Base-by-base conservation (phyloP, 2,797 vertebrate species). In the Tragelaphus eurycerus region DNA sequence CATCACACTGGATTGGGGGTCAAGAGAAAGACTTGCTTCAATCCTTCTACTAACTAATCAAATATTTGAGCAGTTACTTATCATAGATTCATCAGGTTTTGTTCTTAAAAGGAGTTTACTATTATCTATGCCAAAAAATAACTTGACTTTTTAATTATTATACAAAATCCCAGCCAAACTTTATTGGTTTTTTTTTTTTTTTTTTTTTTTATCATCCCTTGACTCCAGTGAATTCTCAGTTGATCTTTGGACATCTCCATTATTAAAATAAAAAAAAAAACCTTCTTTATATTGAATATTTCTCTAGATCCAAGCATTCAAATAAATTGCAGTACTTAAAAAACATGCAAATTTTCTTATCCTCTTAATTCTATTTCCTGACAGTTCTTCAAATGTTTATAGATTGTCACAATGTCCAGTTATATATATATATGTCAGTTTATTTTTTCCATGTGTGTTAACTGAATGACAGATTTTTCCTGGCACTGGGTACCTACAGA, bases 131-230 rank as follows among this genome's bases (percentile, higher is more conserved):
- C 84, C 62, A 74, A 95, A 93, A 89, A 76, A 87, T 46, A 48
- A 71, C 43, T 93, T 96, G 74, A 91, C 62, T 90, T 95, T 86
- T 86, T 81, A 95, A 94, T 91, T 89, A 88, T 82, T 67, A 62
- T 57, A 71, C 23, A 62, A 93, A 87, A 84, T 29, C 9, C 4
- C 60, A 95, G 86, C 86, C 93, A 94, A 87, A 90, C n/a, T 88
- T 84, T 86, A 67, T 67, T 92, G 55, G 67, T n/a, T n/a, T n/a
- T n/a, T n/a, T n/a, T n/a, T n/a, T n/a, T n/a, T n/a, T n/a, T n/a
- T n/a, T n/a, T n/a, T n/a, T n/a, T n/a, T n/a, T n/a, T n/a, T n/a
- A n/a, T n/a, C n/a, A n/a, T n/a, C n/a, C n/a, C n/a, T n/a, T n/a
- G n/a, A n/a, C 34, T 82, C 19, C 48, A 38, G 10, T 59, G n/a